These are phyloP conservation scores for Drosophila bocqueti DNA, from an alignment of 1,140 invertebrate genomes.

Conservation along the genomic window DNA sequence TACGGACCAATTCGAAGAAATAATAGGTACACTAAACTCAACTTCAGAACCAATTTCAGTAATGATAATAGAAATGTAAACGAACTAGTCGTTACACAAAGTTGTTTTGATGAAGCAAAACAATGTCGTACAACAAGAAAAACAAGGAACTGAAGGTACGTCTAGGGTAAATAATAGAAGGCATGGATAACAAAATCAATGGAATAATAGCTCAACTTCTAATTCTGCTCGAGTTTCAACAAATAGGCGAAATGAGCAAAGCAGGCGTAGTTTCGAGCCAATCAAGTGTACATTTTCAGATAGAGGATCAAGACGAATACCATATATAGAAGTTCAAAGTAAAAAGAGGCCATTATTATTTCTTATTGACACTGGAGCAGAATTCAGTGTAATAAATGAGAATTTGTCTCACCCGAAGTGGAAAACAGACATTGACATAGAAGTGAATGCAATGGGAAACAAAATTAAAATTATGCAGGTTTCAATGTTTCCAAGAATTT, in stretches of 20 bases:
- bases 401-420: slow-evolving; percentile 4
- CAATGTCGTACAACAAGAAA: too few relatives aligned
- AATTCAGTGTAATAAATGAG: neutral
- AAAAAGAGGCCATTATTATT: neutral
- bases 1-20: too few relatives aligned
- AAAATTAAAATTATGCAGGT: neutral
- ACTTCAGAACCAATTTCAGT: too few relatives aligned
- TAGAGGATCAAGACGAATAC: slow-evolving; percentile 1
- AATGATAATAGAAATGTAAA: too few relatives aligned
- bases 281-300: slow-evolving; percentile 5
- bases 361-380: neutral
- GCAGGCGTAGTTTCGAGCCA: too few relatives aligned
- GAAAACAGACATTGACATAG: neutral
- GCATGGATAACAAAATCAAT: neutral
- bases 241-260: too few relatives aligned
- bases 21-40: too few relatives aligned
- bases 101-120: too few relatives aligned
- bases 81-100: too few relatives aligned
- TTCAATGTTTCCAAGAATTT: too few relatives aligned
- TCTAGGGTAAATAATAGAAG: neutral
- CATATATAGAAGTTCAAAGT: slow-evolving; percentile 12
- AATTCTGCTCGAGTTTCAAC: slow-evolving; percentile 1
- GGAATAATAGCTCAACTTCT: neutral
- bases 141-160: too few relatives aligned
- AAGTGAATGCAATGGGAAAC: slow-evolving; percentile 13